Evolutionary conservation across 1,140 invertebrate species (phyloP).

Genomic region (Drosophila kepulauana): DNA sequence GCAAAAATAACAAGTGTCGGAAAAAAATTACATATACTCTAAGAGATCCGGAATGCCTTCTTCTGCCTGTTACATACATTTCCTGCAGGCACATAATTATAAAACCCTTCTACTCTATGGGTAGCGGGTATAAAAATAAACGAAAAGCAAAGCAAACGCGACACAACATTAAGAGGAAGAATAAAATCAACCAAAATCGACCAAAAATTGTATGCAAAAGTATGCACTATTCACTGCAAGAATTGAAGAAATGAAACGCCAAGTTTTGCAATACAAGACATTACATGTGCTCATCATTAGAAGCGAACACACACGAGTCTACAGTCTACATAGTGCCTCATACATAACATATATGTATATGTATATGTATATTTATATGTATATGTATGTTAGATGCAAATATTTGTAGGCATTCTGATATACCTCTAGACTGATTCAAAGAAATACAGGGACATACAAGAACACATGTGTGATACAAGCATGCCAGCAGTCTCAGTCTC

Average conservation of each 20-base stretch:
- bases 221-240: constrained; percentile 77
- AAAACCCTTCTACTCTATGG: no score
- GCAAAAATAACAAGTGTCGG: no score
- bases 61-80: no score
- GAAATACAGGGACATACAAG: constrained; percentile 15
- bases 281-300: constrained; percentile 72
- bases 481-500: constrained; percentile 8
- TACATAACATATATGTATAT: no score
- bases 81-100: no score
- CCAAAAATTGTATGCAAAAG: constrained; percentile 54
- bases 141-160: constrained; percentile 1
- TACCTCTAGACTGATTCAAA: neutral
- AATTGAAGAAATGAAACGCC: constrained; percentile 80
- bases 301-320: constrained; percentile 14
- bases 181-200: constrained; percentile 53
- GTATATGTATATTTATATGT: no score
- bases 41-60: no score
- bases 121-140: neutral
- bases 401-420: no score
- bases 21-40: no score
- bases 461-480: neutral
- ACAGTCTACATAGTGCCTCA: no score
- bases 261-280: constrained; percentile 80
- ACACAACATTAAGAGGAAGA: constrained; percentile 29
- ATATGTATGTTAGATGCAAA: no score